Conservation (phyloP, 2,888 invertebrate genomes). For the Lithophane semibrunnea region DNA sequence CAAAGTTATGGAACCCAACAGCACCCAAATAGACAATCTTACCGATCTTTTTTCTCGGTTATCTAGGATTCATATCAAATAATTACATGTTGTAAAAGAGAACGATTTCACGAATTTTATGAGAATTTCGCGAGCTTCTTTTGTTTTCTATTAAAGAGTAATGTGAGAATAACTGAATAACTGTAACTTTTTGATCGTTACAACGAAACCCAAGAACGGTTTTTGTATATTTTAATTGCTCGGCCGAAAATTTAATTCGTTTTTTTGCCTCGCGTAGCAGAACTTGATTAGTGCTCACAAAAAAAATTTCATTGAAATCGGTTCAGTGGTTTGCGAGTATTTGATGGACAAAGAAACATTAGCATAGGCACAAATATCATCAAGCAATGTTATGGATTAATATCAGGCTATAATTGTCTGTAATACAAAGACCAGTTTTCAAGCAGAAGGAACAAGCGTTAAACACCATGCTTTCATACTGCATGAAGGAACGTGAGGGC, state of each 20-base stretch:
- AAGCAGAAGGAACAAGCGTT: no score
- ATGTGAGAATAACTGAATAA: slow-evolving; percentile 47
- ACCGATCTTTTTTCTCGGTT: neutral
- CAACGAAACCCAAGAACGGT: slow-evolving; percentile 26
- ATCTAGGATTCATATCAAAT: slow-evolving; percentile 61
- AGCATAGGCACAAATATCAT: neutral
- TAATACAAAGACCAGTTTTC: neutral
- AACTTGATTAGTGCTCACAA: slow-evolving; percentile 18
- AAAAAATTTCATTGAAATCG: slow-evolving; percentile 50
- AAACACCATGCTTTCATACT: no score
- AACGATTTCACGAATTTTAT: slow-evolving; percentile 52
- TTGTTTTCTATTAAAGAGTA: slow-evolving; percentile 51
- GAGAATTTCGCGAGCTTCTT: slow-evolving; percentile 47
- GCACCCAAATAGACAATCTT: neutral
- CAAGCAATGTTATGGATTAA: neutral
- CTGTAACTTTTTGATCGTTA: slow-evolving; percentile 18
- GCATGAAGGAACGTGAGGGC: no score
- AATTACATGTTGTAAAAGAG: slow-evolving; percentile 54
- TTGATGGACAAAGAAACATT: slow-evolving; percentile 41
- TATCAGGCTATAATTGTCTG: neutral
- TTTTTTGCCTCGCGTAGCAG: slow-evolving; percentile 16
- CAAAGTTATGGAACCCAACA: neutral
- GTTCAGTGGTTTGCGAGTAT: slow-evolving; percentile 46
- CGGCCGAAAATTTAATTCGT: neutral
- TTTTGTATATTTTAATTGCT: slow-evolving; percentile 36